Conservation (phyloP, 1,140 invertebrate species). For the Drosophila sp. region DNA sequence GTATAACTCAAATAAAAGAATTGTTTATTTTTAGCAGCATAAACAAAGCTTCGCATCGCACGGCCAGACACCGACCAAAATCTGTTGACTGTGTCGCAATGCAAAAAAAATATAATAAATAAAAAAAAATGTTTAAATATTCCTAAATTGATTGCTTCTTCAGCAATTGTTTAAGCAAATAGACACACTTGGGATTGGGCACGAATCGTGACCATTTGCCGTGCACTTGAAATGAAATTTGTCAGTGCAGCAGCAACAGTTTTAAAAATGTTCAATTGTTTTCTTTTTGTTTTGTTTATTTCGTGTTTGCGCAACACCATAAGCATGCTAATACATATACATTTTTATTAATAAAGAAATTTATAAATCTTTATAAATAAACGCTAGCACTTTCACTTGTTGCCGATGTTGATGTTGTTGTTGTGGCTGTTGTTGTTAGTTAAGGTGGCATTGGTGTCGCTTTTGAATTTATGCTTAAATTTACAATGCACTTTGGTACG, state of each 20-base stretch:
- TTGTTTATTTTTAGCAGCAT: slow-evolving; percentile 53
- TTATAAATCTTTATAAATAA: slow-evolving; percentile 67
- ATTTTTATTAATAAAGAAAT: slow-evolving; percentile 49
- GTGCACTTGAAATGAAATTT: slow-evolving; percentile 59
- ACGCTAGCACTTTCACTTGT: slow-evolving; percentile 71
- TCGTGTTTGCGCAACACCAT: slow-evolving; percentile 54
- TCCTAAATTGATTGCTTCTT: slow-evolving; percentile 14
- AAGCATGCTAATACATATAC: slow-evolving; percentile 40
- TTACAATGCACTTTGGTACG: slow-evolving; percentile 12
- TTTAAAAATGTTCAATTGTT: slow-evolving; percentile 9
- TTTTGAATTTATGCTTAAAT: not conserved
- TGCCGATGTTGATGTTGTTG: slow-evolving; percentile 38
- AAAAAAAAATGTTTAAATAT: slow-evolving; percentile 17
- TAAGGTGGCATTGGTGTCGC: no score
- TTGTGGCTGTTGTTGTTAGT: slow-evolving; percentile 6
- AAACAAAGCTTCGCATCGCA: slow-evolving; percentile 27
- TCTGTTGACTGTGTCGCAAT: slow-evolving; percentile 23
- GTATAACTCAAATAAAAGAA: slow-evolving; percentile 34
- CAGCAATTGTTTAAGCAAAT: slow-evolving; percentile 60
- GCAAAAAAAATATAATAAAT: slow-evolving; percentile 1
- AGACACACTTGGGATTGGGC: slow-evolving; percentile 30
- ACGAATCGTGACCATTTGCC: slow-evolving; percentile 58
- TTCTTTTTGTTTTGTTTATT: slow-evolving; percentile 20
- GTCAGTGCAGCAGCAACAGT: slow-evolving; percentile 27
- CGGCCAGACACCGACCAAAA: slow-evolving; percentile 9